Conservation (phyloP, 2,888 invertebrate species). For the Spodoptera exigua region DNA sequence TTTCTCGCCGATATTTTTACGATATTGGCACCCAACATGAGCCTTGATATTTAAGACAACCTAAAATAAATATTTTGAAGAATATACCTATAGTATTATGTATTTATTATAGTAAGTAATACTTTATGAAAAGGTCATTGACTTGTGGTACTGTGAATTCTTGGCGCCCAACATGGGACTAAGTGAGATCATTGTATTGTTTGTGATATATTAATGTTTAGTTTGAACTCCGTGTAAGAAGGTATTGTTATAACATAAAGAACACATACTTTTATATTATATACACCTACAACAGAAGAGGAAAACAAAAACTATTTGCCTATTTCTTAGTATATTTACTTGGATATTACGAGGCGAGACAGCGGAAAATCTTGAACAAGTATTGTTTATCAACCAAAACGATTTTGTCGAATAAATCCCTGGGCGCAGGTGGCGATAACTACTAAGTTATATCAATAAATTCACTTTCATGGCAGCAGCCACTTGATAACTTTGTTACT, state of each 20-base stretch:
- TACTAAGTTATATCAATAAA: conserved; percentile 45
- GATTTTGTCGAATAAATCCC: conserved; percentile 35
- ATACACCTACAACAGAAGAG: background rate
- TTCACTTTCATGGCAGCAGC: conserved; percentile 36
- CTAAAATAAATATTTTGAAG: background rate
- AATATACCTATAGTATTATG: too few species aligned
- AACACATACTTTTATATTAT: background rate
- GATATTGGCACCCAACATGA: conserved; percentile 20
- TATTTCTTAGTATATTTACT: background rate
- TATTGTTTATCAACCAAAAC: conserved; percentile 11
- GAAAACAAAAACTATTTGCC: background rate
- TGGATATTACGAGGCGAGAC: conserved; percentile 4
- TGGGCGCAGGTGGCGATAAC: conserved; percentile 42
- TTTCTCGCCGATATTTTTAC: conserved; percentile 7
- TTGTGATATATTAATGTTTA: too few species aligned
- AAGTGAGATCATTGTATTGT: too few species aligned
- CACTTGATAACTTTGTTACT: conserved; percentile 44
- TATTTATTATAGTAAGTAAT: background rate
- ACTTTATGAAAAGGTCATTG: background rate
- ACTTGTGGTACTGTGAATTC: background rate
- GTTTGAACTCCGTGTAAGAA: too few species aligned
- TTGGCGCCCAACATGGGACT: conserved; percentile 6
- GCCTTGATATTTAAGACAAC: background rate
- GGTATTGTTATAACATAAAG: too few species aligned
- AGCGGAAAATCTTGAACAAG: conserved; percentile 4